These are phyloP conservation scores for Amiota communis DNA, from an alignment of 2,888 invertebrate genomes.

Conservation along the genomic window DNA sequence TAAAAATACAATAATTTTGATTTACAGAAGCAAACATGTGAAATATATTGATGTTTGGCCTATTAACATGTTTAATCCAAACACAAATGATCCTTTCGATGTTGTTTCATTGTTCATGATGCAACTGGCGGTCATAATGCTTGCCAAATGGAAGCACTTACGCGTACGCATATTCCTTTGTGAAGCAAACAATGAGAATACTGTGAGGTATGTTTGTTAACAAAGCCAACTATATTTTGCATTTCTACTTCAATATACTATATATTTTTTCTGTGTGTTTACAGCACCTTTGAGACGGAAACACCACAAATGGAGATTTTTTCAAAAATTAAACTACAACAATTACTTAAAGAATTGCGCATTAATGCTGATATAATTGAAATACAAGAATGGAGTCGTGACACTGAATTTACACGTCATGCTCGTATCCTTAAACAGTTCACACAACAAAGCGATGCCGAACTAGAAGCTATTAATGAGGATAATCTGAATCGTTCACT, in stretches of 20 bases:
- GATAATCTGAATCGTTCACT: conserved; percentile 74
- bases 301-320: conserved; percentile 67
- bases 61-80: conserved; percentile 89
- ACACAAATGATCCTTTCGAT: conserved; percentile 86
- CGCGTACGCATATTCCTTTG: conserved; percentile 91
- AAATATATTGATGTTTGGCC: conserved; percentile 98
- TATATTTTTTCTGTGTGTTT: not conserved
- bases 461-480: conserved; percentile 64
- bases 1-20: no score
- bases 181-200: conserved; percentile 74
- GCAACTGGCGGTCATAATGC: conserved; percentile 97
- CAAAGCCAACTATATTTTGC: not conserved
- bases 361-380: conserved; percentile 89
- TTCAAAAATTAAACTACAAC: conserved; percentile 75
- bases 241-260: not conserved
- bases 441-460: conserved; percentile 68
- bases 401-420: conserved; percentile 75
- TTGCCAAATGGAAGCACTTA: conserved; percentile 89
- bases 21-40: conserved; percentile 73
- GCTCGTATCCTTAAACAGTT: conserved; percentile 70
- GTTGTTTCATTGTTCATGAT: conserved; percentile 95
- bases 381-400: conserved; percentile 78
- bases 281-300: conserved; percentile 68
- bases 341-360: conserved; percentile 86
- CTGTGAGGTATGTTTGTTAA: conserved; percentile 64